Evolutionary conservation across 2,888 invertebrate species (phyloP).

Genomic region (Pyrrhosoma nymphula): DNA sequence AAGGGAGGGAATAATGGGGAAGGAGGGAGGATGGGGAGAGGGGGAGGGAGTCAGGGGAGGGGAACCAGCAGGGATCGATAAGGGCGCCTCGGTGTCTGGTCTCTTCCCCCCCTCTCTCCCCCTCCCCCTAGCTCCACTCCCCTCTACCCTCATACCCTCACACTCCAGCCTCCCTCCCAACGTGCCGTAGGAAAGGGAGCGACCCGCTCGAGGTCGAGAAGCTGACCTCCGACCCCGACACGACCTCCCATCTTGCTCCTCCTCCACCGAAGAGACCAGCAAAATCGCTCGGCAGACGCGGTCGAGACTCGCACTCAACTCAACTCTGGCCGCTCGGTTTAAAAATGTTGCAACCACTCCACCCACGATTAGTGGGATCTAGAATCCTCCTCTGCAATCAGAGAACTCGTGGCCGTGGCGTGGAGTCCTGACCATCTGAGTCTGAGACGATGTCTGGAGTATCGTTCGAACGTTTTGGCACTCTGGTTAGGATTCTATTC

Average conservation of each 20-base stretch:
- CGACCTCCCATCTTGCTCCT: slow-evolving; percentile 33
- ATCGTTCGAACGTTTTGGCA: too few species aligned
- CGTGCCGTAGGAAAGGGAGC: slow-evolving; percentile 35
- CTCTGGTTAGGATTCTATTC: too few species aligned
- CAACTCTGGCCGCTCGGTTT: too few species aligned
- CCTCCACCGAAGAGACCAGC: neutral
- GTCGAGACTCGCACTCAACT: too few species aligned
- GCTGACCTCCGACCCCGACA: slow-evolving; percentile 53
- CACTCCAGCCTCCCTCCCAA: neutral
- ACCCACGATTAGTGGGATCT: too few species aligned
- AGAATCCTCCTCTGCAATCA: too few species aligned
- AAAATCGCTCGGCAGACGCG: too few species aligned
- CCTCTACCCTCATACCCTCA: neutral
- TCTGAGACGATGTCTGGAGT: too few species aligned
- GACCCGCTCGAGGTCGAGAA: slow-evolving; percentile 51
- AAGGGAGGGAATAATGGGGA: neutral
- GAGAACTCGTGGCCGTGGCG: too few species aligned
- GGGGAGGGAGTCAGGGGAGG: slow-evolving; percentile 4
- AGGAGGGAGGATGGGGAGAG: neutral
- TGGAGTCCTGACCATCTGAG: too few species aligned
- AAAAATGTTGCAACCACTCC: too few species aligned
- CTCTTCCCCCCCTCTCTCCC: neutral
- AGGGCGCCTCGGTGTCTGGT: slow-evolving; percentile 59
- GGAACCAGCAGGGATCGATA: slow-evolving; percentile 49
- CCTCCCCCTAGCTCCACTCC: neutral